A percentile compares a stretch with the other conserved stretches of the same genome.
Conservation (phyloP, 2,797 vertebrate species). For the Hoplostethus mediterraneus region DNA sequence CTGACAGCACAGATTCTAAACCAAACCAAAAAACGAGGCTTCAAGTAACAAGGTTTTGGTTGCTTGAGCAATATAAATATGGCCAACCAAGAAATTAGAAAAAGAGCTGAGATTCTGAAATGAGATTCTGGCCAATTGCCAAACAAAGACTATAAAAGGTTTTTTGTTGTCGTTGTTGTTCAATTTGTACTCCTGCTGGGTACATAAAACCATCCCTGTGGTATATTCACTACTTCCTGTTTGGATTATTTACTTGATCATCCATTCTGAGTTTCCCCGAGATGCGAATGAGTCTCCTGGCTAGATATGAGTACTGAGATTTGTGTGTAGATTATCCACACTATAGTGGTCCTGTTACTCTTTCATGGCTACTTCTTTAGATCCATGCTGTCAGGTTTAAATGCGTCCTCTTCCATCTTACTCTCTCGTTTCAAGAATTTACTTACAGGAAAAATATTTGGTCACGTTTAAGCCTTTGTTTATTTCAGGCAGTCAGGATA, state of each 20-base stretch:
- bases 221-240: background rate
- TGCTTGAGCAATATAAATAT: constrained; percentile 20
- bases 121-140: background rate
- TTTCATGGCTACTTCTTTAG: constrained; percentile 1
- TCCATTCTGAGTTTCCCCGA: background rate
- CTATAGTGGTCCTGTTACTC: constrained; percentile 5
- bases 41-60: constrained; percentile 22
- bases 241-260: constrained; percentile 19
- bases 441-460: constrained; percentile 21
- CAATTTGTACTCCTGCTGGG: background rate
- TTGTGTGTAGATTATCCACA: constrained; percentile 16
- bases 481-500: background rate
- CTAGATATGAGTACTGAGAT: constrained; percentile 11
- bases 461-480: constrained; percentile 15
- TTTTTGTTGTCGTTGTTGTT: background rate
- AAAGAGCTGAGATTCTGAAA: constrained; percentile 15
- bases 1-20: constrained; percentile 22
- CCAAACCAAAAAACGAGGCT: constrained; percentile 1
- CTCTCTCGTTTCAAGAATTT: background rate
- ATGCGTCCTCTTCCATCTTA: background rate
- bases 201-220: constrained; percentile 6
- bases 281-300: constrained; percentile 22
- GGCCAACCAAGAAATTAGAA: constrained; percentile 39
- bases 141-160: background rate
- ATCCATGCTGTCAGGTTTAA: background rate